Conservation (phyloP, 2,888 invertebrate species). For the Lepetodrilus schrolli region DNA sequence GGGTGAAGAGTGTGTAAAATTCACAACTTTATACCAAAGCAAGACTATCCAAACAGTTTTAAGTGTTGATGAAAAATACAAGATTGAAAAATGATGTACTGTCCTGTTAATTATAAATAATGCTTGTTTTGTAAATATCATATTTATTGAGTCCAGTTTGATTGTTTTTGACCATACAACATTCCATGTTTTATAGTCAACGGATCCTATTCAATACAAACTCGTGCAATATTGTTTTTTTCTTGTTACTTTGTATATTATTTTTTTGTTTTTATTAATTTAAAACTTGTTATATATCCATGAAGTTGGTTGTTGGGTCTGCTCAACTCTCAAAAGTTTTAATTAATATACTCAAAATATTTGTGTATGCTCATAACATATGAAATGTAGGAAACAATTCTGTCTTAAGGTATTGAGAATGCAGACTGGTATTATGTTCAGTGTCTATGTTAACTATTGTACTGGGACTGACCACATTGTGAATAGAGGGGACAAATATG, state of each 20-base stretch:
- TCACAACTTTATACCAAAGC: no score
- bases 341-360: neutral
- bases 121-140: neutral
- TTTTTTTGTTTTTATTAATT: neutral
- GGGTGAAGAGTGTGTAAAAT: no score
- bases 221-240: slow-evolving; percentile 21
- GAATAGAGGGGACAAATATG: no score
- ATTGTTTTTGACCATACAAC: neutral
- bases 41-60: no score
- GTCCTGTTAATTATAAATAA: neutral
- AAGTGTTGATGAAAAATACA: no score
- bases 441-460: no score
- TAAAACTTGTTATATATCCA: neutral
- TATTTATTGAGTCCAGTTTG: neutral
- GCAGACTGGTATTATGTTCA: no score
- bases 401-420: no score
- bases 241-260: neutral
- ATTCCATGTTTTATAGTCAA: neutral
- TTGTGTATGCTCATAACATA: neutral
- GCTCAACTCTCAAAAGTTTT: neutral
- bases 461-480: no score
- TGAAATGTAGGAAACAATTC: no score
- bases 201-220: neutral
- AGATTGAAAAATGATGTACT: neutral
- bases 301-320: neutral